Evolutionary conservation across 2,888 invertebrate species (phyloP).

Genomic region (Sycophila texana): DNA sequence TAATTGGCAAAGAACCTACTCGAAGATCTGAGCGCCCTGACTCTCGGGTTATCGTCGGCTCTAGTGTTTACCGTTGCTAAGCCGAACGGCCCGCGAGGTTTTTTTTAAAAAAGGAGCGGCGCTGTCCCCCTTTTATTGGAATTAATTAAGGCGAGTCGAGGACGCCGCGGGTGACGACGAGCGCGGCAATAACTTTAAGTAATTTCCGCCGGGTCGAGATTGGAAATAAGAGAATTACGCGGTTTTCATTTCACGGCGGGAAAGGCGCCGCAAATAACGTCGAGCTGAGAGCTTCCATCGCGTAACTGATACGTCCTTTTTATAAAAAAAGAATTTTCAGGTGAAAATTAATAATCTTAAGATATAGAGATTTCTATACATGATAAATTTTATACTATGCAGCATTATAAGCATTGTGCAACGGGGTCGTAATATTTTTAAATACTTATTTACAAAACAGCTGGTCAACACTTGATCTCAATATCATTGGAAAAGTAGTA

Average conservation of each 20-base stretch:
- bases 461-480: too few species aligned
- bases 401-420: too few species aligned
- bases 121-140: conserved; percentile 29
- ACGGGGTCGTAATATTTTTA: too few species aligned
- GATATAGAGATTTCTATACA: too few species aligned
- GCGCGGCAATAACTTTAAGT: conserved; percentile 50
- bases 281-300: too few species aligned
- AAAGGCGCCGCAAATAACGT: too few species aligned
- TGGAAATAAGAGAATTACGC: conserved; percentile 47
- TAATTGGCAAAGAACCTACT: conserved; percentile 41
- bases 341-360: too few species aligned
- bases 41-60: conserved; percentile 34
- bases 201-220: conserved; percentile 49
- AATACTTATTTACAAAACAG: too few species aligned
- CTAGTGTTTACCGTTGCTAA: conserved; percentile 26
- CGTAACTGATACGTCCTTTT: too few species aligned
- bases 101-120: neutral
- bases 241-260: conserved; percentile 33
- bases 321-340: too few species aligned
- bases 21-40: conserved; percentile 19
- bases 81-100: neutral
- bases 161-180: neutral
- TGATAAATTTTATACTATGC: too few species aligned
- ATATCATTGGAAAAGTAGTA: too few species aligned
- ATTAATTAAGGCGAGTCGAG: conserved; percentile 39